Evolutionary conservation across 2,113 vertebrate species (phyloP), one percentile per base, ranked within the genome.

Genomic region (Cyanoliseus patagonus): DNA sequence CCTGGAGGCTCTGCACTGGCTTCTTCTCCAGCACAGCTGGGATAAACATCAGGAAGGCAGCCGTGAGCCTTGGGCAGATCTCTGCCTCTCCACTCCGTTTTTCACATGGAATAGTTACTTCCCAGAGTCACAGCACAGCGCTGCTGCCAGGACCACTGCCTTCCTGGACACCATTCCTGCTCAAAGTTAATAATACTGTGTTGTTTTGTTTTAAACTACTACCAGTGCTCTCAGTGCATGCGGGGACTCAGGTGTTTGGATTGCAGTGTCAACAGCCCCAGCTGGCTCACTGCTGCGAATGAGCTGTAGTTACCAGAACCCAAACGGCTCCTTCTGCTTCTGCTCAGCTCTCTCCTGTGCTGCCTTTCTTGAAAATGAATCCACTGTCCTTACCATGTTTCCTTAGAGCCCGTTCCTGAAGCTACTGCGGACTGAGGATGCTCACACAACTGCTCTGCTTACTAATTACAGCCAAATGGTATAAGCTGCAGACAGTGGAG

Each of bases 281-380:
- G 83, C 77, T 88, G 64, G 17, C 78, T 52, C 52, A 44, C 51
- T 94, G 95, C 91, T 47, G 83, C 61, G 64, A 59, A 28, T 39
- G 33, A 83, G 68, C 81, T 78, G 78, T 14, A 2, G 7, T 33
- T 93, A 91, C 84, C 88, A 62, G 87, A 92, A 73, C 30, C 25
- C 72, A 80, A 85, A 84, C 80, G 33, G 35, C 14, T 92, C 90
- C 85, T 95, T 95, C 86, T 97, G 79, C 83, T 94, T 90, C 78
- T 75, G 46, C 73, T 79, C 80, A 49, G 55, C 57, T 55, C 25
- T 76, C 76, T 59, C 49, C 86, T 77, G 47, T 64, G 73, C 63
- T 88, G 76, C 76, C 49, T 76, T 61, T 57, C 31, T 46, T 42
- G 37, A 44, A 68, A 67, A 53, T 23, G 20, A 41, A 33, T 49